These are phyloP conservation scores for Mesocentrotus franciscanus DNA, from an alignment of 53 echinoderm and acorn worm species.

Conservation along the genomic window DNA sequence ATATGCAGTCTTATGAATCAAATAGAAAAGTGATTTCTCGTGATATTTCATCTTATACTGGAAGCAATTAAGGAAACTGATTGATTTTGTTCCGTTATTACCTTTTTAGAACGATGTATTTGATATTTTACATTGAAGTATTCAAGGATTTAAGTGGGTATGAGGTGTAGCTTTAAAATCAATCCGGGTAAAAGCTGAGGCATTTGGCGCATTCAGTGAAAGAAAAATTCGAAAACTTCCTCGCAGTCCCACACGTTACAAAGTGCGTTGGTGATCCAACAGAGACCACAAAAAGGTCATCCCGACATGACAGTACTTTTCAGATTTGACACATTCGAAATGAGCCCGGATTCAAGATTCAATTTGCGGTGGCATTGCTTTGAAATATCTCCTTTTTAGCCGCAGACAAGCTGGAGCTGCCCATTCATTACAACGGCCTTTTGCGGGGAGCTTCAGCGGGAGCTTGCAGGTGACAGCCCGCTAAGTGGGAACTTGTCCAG, in stretches of 20 bases:
- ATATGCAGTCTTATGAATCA: too few relatives aligned
- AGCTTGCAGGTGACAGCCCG: conserved; percentile 27
- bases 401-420: conserved; percentile 42
- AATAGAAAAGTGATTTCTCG: too few relatives aligned
- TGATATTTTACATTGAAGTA: background rate
- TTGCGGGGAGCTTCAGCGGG: conserved; percentile 31
- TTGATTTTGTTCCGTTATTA: background rate
- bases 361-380: conserved; percentile 61
- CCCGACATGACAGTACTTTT: conserved; percentile 54
- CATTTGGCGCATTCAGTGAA: background rate
- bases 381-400: conserved; percentile 65
- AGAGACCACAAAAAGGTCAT: conserved; percentile 10
- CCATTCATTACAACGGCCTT: conserved; percentile 43
- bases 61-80: too few relatives aligned
- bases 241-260: background rate
- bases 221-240: background rate
- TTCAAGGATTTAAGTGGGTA: background rate
- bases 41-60: too few relatives aligned
- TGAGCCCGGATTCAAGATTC: conserved; percentile 60
- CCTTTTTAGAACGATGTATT: background rate
- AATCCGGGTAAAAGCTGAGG: background rate
- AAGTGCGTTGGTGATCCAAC: background rate
- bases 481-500: conserved; percentile 47
- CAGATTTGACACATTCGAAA: conserved; percentile 55
- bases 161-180: background rate